Base-by-base conservation (phyloP, 1,140 invertebrate genomes). In the Drosophila simulans region DNA sequence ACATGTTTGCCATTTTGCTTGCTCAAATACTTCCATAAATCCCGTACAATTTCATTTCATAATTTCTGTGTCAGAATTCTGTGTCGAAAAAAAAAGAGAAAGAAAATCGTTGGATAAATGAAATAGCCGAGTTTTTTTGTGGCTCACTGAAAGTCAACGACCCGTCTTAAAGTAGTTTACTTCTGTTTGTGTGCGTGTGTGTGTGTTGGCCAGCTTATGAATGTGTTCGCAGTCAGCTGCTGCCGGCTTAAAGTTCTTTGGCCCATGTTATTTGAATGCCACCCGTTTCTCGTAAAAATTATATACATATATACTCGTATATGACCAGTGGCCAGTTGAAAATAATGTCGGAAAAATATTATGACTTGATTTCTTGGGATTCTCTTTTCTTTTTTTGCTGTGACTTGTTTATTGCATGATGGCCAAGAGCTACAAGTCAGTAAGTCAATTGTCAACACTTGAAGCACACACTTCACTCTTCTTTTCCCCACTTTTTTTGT, bases 371-470 rank as follows among this genome's bases (percentile, higher is more conserved):
- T 76, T 74, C 71, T 73, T 25, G 51, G 46, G 39, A 35, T 68
- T 56, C 39, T 63, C 17, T 17, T 17, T 42, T 49, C 15, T 52
- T 10, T 64, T 64, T 37, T 27, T 34, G 40, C 27, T 52, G 39
- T 43, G 8, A n/a, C 20, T 56, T 54, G 34, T n/a, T 64, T 45
- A 42, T 43, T 43, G 12, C 46, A 20, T 52, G 45, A 70, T 78
- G 56, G 77, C 74, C 82, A 60, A 55, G 35, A 71, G 83, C 71
- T 72, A 77, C 66, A 60, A 88, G 76, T 89, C 84, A 88, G 80
- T 89, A 77, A 88, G 84, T 88, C 84, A 88, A 88, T 89, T 88
- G 84, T 84, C 80, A 72, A 69, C 84, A 80, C 76, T 83, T 89
- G 57, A 73, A 70, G 73, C 42, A 68, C 55, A 70, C 55, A 79